phyloP scores from a whole-genome alignment of 2,888 invertebrate species.

The Drosophila prostipennis region DNA sequence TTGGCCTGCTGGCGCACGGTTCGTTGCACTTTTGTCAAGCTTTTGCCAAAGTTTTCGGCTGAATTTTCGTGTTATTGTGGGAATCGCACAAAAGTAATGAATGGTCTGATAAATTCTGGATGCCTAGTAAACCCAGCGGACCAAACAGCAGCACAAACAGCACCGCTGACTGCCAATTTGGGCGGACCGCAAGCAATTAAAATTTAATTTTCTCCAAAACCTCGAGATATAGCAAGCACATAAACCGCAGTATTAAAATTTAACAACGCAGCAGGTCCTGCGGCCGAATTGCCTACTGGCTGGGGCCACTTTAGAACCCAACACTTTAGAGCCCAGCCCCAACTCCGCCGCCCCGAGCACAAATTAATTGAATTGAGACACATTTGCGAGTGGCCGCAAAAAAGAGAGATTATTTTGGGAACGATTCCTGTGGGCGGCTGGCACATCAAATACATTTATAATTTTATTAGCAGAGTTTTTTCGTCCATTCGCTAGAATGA shows the following conservation, averaged over 20 bases:
- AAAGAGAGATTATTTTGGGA: conserved; percentile 25
- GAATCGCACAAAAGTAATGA: conserved; percentile 43
- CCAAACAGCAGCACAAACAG: conserved; percentile 16
- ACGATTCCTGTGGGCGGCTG: conserved; percentile 19
- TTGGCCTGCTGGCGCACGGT: conserved; percentile 41
- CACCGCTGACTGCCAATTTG: conserved; percentile 41
- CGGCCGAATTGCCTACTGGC: conserved; percentile 33
- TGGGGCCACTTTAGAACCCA: conserved; percentile 54
- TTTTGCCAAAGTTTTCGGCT: conserved; percentile 35
- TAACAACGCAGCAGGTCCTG: conserved; percentile 52
- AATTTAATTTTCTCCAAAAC: conserved; percentile 62
- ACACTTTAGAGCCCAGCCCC: conserved; percentile 5
- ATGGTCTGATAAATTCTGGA: conserved; percentile 49
- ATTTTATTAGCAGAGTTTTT: conserved; percentile 56
- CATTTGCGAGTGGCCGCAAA: conserved; percentile 35
- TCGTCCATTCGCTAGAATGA: conserved; percentile 27
- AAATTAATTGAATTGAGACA: conserved; percentile 75
- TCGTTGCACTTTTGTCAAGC: conserved; percentile 59
- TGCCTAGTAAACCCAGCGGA: conserved; percentile 36
- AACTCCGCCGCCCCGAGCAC: conserved; percentile 8
- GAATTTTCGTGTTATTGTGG: conserved; percentile 29
- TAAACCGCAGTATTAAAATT: conserved; percentile 67
- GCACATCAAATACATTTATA: conserved; percentile 54
- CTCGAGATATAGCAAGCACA: conserved; percentile 42
- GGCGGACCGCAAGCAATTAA: conserved; percentile 65